Base-by-base conservation (phyloP, 64 coral and sea anemone genomes). In the Acropora tenuis region DNA sequence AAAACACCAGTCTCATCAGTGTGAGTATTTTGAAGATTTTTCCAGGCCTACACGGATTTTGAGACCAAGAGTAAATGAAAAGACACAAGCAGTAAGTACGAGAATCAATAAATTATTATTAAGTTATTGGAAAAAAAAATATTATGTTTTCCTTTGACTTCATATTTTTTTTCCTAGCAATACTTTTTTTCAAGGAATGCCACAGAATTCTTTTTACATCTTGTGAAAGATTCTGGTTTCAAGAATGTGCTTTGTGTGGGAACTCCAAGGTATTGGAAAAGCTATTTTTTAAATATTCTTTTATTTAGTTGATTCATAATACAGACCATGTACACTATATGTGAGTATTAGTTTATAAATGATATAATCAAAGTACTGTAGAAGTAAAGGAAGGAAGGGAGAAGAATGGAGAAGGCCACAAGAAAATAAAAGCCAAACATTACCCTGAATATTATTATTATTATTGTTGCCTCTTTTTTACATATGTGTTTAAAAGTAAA, bases 201-300 rank as follows among this genome's bases (percentile, higher is more conserved):
- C 5, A 95, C 94, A 47, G 9, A 91, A 19, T 96, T 99, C 69
- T n/a, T 99, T 8, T 78, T 93, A 5, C 77, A 75, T 6, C 17
- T 81, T 49, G 47, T 99, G 47, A 73, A 72, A 50, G 93, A 86
- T 82, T 73, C 96, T 59, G 92, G 92, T 50, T 99, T 96, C 77
- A 94, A 88, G 47, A 95, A 93, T 88, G 86, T 99, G 48, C 74
- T 99, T 16, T 99, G 97, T 48, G 50, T 99, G 58, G 97, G 97
- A 47, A 96, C 97, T 43, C 97, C 97, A 90, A 95, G 97, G 97
- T 99, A 67, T 46, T 65, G 41, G 46, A 41, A 20, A 44, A 63
- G 13, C 4, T 30, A 30, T 30, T 30, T 30, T 19, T 82, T 5
- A 11, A 41, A 13, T 7, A 17, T 15, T 58, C 46, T 8, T 42